A percentile compares a stretch with the other conserved stretches of the same genome.
These are phyloP conservation scores for Noctua janthina DNA, from an alignment of 2,888 invertebrate genomes.

Conservation along the genomic window DNA sequence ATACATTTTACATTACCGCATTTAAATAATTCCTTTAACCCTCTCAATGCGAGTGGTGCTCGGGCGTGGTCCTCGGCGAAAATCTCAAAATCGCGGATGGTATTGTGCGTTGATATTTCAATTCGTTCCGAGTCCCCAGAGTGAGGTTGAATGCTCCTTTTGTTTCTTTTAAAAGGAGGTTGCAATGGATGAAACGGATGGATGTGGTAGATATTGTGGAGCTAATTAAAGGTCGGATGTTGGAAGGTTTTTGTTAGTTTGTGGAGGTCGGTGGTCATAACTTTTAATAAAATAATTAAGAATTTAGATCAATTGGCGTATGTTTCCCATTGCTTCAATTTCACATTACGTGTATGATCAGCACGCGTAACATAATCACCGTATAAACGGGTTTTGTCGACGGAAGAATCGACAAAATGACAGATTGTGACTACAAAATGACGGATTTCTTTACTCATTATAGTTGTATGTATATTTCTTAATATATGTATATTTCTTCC, in stretches of 20 bases:
- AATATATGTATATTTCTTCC: too few relatives aligned
- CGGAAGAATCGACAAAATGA: too few relatives aligned
- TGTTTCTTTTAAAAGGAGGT: constrained; percentile 74
- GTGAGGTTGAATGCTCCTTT: constrained; percentile 80
- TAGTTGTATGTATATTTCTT: too few relatives aligned
- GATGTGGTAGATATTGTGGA: constrained; percentile 68
- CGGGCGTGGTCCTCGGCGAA: constrained; percentile 63
- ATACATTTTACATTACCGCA: constrained; percentile 68
- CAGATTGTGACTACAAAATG: too few relatives aligned
- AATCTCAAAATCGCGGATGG: constrained; percentile 76
- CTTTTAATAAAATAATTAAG: too few relatives aligned
- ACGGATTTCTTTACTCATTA: too few relatives aligned
- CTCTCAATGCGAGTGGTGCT: constrained; percentile 67
- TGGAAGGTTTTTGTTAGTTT: constrained; percentile 6
- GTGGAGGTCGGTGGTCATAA: not conserved
- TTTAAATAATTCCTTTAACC: constrained; percentile 74
- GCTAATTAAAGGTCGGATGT: constrained; percentile 29
- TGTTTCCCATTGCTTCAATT: not conserved
- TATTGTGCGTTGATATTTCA: constrained; percentile 83
- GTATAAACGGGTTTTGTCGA: too few relatives aligned
- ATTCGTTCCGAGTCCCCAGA: constrained; percentile 75
- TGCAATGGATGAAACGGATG: constrained; percentile 67
- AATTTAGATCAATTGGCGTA: not conserved
- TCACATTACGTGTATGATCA: not conserved
- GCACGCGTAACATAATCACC: too few relatives aligned